phyloP scores from a whole-genome alignment of 2,113 vertebrate species.

The Prietella phreatophila region DNA sequence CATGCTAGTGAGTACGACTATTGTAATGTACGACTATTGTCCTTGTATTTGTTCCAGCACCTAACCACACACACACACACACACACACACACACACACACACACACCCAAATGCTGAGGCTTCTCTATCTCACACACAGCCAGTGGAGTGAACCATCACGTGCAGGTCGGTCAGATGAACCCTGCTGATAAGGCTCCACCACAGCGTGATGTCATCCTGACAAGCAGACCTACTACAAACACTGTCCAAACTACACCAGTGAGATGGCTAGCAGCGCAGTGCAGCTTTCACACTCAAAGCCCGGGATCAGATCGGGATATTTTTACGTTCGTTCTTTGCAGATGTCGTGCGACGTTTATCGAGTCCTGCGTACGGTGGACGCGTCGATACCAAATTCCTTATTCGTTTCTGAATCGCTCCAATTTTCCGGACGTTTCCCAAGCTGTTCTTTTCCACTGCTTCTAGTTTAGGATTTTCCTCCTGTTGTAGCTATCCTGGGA shows the following conservation, averaged over 20 bases:
- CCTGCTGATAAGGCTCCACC: background rate
- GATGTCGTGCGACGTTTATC: background rate
- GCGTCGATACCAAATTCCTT: background rate
- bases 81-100: background rate
- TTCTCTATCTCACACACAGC: background rate
- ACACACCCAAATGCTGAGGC: conserved; percentile 15
- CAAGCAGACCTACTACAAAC: background rate
- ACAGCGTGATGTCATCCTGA: background rate
- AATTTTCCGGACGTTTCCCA: background rate
- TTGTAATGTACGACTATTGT: too few relatives aligned
- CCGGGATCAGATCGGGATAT: background rate
- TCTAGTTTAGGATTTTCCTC: background rate
- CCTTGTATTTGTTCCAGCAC: background rate
- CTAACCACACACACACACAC: background rate
- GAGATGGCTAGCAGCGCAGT: background rate
- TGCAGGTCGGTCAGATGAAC: background rate
- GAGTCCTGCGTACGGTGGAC: background rate
- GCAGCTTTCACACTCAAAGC: background rate
- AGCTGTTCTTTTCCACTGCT: background rate
- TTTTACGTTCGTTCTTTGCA: background rate
- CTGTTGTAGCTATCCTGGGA: background rate
- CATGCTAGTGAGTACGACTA: too few relatives aligned
- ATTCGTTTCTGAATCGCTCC: background rate
- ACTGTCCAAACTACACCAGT: background rate
- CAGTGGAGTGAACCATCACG: background rate